Evolutionary conservation across 2,888 invertebrate genomes (phyloP).

Genomic region (Calliopum simillimum): DNA sequence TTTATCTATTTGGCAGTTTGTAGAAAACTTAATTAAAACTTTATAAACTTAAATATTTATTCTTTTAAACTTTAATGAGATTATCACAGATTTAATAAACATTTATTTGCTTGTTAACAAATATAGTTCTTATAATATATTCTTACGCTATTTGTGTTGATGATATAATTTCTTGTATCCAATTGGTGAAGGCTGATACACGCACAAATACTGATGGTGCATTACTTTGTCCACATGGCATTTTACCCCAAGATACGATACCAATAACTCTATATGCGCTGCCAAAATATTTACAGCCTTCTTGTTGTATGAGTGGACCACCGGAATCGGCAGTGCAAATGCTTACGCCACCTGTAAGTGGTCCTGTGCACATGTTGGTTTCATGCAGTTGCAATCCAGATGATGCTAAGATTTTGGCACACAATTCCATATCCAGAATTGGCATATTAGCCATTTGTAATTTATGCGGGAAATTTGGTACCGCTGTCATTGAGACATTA

Average conservation of each 20-base stretch:
- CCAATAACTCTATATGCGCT: conserved; percentile 63
- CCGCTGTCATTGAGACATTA: conserved; percentile 62
- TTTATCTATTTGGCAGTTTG: too few relatives aligned
- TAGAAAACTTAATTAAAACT: too few relatives aligned
- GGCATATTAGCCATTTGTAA: conserved; percentile 62
- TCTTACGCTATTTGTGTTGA: conserved; percentile 52
- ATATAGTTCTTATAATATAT: neutral
- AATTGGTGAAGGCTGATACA: conserved; percentile 67
- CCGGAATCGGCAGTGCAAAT: conserved; percentile 65
- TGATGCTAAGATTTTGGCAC: conserved; percentile 59
- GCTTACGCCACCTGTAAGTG: conserved; percentile 62
- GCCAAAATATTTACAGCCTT: conserved; percentile 52
- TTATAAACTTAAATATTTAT: neutral
- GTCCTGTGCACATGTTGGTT: conserved; percentile 65
- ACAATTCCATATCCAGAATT: conserved; percentile 57
- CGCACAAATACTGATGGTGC: conserved; percentile 69
- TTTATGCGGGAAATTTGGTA: conserved; percentile 60
- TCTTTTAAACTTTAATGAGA: conserved; percentile 16
- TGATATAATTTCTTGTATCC: conserved; percentile 61
- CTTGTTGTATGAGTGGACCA: conserved; percentile 62
- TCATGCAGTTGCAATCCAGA: conserved; percentile 59
- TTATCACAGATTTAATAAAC: conserved; percentile 2
- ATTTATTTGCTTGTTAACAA: neutral
- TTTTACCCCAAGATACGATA: conserved; percentile 69
- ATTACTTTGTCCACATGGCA: conserved; percentile 67